Percentiles rank a stretch among this genome's conserved stretches.
Conservation (phyloP, 2,797 vertebrate species). For the Myotis planiceps region DNA sequence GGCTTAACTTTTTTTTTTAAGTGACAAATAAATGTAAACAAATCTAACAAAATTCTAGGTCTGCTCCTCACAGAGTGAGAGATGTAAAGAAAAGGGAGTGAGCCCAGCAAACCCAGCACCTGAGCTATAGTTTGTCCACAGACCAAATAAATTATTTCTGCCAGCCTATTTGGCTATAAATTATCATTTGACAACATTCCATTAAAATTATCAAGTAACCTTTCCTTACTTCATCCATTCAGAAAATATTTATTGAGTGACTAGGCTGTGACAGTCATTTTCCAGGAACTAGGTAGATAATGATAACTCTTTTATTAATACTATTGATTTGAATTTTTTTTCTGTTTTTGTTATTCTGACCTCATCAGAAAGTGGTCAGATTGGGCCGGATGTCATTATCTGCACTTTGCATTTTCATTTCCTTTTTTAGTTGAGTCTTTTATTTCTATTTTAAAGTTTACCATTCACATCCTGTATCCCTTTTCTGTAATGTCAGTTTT, state of each 20-base stretch:
- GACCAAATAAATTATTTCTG: neutral
- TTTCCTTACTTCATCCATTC: neutral
- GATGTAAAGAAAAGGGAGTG: neutral
- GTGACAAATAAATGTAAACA: neutral
- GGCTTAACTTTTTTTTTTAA: neutral
- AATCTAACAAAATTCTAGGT: neutral
- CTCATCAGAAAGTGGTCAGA: neutral
- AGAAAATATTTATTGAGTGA: neutral
- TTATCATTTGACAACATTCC: neutral
- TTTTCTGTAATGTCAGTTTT: neutral
- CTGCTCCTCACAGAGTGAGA: neutral
- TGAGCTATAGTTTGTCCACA: neutral
- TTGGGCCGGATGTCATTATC: neutral
- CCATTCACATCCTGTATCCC: neutral
- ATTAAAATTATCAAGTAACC: neutral
- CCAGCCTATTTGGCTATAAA: neutral
- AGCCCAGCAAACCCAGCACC: neutral
- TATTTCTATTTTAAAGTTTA: conserved; percentile 17
- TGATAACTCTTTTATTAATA: neutral
- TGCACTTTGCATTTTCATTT: neutral
- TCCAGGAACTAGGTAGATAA: neutral
- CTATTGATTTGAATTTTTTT: neutral
- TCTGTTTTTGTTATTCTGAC: neutral
- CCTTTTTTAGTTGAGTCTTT: neutral
- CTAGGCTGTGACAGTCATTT: neutral